Evolutionary conservation across 2,113 vertebrate genomes (phyloP).

Genomic region (Ivindomyrus marchei): DNA sequence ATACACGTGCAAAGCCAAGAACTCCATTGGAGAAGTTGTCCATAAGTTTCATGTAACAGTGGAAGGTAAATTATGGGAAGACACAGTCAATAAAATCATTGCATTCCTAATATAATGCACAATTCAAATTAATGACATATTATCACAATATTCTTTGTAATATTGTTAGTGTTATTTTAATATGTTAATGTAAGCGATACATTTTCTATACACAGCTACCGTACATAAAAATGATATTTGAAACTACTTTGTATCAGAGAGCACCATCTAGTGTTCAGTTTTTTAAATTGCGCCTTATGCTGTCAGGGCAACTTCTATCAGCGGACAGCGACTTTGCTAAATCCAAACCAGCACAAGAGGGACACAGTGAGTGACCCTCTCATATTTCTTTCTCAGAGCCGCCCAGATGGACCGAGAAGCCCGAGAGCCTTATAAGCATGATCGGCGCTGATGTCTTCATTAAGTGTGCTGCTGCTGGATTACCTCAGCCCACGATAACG

Average conservation of each 20-base stretch:
- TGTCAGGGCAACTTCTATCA: background rate
- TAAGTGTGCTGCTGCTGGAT: conserved; percentile 75
- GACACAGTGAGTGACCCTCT: background rate
- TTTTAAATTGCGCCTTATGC: background rate
- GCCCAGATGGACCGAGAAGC: conserved; percentile 75
- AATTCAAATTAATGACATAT: background rate
- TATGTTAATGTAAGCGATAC: background rate
- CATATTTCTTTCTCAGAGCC: conserved; percentile 61
- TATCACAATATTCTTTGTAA: background rate
- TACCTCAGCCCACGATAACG: conserved; percentile 64
- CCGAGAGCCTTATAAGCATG: conserved; percentile 69
- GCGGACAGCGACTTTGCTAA: background rate
- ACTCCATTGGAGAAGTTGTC: conserved; percentile 57
- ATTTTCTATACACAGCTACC: background rate
- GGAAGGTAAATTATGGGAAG: conserved; percentile 68
- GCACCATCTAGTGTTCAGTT: conserved; percentile 15
- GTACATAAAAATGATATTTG: background rate
- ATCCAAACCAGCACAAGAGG: background rate
- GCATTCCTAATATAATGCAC: background rate
- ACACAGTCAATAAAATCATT: background rate
- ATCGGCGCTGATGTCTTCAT: conserved; percentile 67
- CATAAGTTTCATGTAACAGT: conserved; percentile 75
- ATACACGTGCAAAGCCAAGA: conserved; percentile 80
- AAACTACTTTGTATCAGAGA: background rate
- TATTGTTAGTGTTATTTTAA: background rate